Conservation (phyloP, 2,888 invertebrate genomes). For the Volucella bombylans region DNA sequence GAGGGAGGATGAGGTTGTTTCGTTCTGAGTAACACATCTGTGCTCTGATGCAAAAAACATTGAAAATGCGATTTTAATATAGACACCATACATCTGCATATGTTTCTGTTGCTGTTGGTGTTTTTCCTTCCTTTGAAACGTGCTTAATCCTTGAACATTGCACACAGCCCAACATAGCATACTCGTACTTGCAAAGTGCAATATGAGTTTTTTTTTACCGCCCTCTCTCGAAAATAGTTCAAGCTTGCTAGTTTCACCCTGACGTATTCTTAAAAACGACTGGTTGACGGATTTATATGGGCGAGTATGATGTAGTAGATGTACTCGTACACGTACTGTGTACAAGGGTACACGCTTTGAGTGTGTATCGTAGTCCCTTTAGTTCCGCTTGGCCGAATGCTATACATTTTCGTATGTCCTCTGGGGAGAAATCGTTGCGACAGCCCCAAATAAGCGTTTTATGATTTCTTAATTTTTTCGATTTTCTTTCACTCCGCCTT, state of each 20-base stretch:
- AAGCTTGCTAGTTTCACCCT: neutral
- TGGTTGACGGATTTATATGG: constrained; percentile 7
- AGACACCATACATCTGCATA: constrained; percentile 27
- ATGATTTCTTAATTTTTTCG: constrained; percentile 28
- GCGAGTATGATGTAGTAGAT: too few species aligned
- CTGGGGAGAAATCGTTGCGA: constrained; percentile 3
- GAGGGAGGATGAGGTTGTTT: neutral
- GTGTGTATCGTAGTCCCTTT: neutral
- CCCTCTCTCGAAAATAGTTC: too few species aligned
- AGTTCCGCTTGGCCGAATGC: constrained; percentile 12
- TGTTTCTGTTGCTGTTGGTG: neutral
- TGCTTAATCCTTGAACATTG: constrained; percentile 20
- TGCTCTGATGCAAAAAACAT: constrained; percentile 58
- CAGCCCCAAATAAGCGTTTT: constrained; percentile 1
- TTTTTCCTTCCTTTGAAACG: constrained; percentile 1
- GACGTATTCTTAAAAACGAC: neutral
- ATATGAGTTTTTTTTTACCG: too few species aligned
- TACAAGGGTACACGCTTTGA: too few species aligned
- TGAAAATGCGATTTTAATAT: constrained; percentile 54
- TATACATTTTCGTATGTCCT: constrained; percentile 1
- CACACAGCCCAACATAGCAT: neutral
- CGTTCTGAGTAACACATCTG: constrained; percentile 46
- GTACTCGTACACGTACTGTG: too few species aligned
- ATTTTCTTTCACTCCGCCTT: neutral
- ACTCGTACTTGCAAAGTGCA: too few species aligned